Evolutionary conservation across 1,140 invertebrate species (phyloP).

Genomic region (Oscheius sp.): DNA sequence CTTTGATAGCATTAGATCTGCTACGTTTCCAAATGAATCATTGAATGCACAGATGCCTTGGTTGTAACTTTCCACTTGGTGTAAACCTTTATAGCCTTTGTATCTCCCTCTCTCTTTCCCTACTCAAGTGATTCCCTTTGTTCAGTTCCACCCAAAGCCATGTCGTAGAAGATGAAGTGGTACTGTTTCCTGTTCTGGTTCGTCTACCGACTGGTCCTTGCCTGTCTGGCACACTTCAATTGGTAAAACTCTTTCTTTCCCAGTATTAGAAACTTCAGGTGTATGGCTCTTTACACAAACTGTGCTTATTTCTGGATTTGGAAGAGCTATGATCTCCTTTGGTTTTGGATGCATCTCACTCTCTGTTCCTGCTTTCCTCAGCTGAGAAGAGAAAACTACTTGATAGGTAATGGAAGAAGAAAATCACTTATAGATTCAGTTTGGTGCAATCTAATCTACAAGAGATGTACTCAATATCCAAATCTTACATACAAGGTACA

Average conservation of each 20-base stretch:
- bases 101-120: neutral
- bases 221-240: conserved; percentile 42
- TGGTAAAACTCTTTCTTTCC: conserved; percentile 1
- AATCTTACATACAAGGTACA: conserved; percentile 34
- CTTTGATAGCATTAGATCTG: too few relatives aligned
- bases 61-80: too few relatives aligned
- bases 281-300: conserved; percentile 30
- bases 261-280: conserved; percentile 9
- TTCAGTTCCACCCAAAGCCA: neutral
- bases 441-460: conserved; percentile 35
- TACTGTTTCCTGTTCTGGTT: conserved; percentile 44
- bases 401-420: too few relatives aligned
- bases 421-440: too few relatives aligned
- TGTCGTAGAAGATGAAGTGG: conserved; percentile 32
- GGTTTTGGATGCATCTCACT: conserved; percentile 43
- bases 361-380: conserved; percentile 37
- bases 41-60: too few relatives aligned
- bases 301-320: conserved; percentile 40
- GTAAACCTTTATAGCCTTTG: neutral
- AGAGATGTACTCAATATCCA: conserved; percentile 34
- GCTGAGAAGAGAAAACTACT: conserved; percentile 38
- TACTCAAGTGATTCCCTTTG: neutral
- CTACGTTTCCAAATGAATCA: too few relatives aligned
- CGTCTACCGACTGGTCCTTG: conserved; percentile 32
- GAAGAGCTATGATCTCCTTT: conserved; percentile 42